A percentile compares a stretch with the other conserved stretches of the same genome.
Evolutionary conservation across 2,113 vertebrate species (phyloP).

Genomic region (Prietella phreatophila): DNA sequence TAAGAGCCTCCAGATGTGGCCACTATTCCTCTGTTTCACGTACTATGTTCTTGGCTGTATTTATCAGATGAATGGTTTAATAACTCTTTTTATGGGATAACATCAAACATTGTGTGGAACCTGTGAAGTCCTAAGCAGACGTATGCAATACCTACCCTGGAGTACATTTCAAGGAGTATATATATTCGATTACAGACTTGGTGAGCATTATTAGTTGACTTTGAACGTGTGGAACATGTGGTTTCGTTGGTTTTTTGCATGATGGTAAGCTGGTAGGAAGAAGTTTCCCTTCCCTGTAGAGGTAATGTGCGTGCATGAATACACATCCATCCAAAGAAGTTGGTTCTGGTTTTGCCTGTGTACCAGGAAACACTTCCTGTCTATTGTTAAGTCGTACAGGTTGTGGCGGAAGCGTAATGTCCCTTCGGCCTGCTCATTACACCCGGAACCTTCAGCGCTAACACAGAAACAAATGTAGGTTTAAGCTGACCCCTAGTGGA

Average conservation of each 20-base stretch:
- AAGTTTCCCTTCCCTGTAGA: neutral
- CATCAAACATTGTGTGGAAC: neutral
- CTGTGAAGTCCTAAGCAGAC: neutral
- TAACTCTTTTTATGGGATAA: neutral
- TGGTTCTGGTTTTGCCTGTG: neutral
- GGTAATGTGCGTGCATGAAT: too few species aligned
- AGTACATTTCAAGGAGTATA: neutral
- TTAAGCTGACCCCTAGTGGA: conserved; percentile 6
- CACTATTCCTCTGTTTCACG: neutral
- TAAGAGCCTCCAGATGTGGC: neutral
- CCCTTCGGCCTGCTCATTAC: neutral
- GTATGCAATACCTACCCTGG: neutral
- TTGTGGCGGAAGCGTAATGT: neutral
- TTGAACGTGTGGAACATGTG: neutral
- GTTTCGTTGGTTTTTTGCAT: neutral
- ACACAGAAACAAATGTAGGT: neutral
- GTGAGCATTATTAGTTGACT: neutral
- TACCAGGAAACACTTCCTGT: neutral
- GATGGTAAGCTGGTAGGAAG: neutral
- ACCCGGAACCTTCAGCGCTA: neutral
- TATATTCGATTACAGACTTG: neutral
- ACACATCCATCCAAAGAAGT: neutral
- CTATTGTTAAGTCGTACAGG: neutral
- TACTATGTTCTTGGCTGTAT: neutral
- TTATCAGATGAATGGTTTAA: neutral